Conservation (phyloP, 2,113 vertebrate species). For the Ceyx melanurus region DNA sequence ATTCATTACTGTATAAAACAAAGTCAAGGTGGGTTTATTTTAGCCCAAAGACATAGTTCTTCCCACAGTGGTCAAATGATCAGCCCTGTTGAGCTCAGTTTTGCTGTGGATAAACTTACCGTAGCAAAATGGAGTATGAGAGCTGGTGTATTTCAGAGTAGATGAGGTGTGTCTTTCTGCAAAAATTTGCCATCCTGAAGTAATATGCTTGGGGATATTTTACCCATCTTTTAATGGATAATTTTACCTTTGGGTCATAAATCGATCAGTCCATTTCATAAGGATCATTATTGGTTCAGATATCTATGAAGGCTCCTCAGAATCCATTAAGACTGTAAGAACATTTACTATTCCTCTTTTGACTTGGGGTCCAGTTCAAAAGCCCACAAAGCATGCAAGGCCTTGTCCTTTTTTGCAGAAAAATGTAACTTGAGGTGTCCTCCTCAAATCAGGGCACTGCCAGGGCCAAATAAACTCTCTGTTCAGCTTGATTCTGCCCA, state of each 20-base stretch:
- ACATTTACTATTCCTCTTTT: background rate
- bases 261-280: background rate
- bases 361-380: background rate
- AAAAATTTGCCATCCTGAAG: background rate
- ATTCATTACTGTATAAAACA: background rate
- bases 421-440: background rate
- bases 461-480: background rate
- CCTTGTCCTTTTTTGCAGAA: background rate
- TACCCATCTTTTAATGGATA: background rate
- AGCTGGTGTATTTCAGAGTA: background rate
- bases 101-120: background rate
- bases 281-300: background rate
- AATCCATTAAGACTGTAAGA: background rate
- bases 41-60: background rate
- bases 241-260: background rate
- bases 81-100: background rate
- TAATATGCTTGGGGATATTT: background rate
- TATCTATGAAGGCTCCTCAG: background rate
- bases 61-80: background rate
- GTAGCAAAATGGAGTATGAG: background rate
- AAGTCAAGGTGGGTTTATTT: background rate
- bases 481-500: background rate
- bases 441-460: background rate
- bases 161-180: background rate
- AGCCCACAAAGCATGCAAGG: background rate